Conservation (phyloP, 2,888 invertebrate species). For the Clostera curtula region DNA sequence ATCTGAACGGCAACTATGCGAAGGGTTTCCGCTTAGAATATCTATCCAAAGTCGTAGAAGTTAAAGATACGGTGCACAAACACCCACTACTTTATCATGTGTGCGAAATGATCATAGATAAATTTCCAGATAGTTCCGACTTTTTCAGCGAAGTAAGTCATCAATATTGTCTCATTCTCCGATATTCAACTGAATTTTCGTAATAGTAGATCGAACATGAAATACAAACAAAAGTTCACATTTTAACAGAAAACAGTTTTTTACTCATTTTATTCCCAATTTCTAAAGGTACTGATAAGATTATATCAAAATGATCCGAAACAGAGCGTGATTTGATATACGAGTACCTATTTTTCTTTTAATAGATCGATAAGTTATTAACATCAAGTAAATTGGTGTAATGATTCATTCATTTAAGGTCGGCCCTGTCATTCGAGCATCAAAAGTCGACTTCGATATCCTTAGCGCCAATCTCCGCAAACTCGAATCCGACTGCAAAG, state of each 20-base stretch:
- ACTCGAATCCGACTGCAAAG: conserved; percentile 96
- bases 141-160: conserved; percentile 94
- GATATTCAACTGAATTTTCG: no score
- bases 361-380: no score
- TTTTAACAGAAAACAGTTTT: no score
- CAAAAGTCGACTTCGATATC: conserved; percentile 97
- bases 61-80: conserved; percentile 99
- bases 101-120: conserved; percentile 97
- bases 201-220: no score
- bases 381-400: no score
- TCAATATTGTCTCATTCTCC: not conserved
- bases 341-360: no score
- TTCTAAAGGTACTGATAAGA: no score
- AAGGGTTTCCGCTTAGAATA: conserved; percentile 99
- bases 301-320: no score
- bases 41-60: conserved; percentile 97
- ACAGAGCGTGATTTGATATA: no score
- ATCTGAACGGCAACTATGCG: conserved; percentile 93
- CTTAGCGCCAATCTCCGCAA: conserved; percentile 88
- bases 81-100: conserved; percentile 98
- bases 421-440: conserved; percentile 91
- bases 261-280: no score
- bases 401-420: conserved; percentile 73
- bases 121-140: conserved; percentile 95
- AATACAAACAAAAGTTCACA: no score